Percentiles rank a stretch among this genome's conserved stretches.
Evolutionary conservation across 2,888 invertebrate species (phyloP).

Genomic region (Euclidia mi): DNA sequence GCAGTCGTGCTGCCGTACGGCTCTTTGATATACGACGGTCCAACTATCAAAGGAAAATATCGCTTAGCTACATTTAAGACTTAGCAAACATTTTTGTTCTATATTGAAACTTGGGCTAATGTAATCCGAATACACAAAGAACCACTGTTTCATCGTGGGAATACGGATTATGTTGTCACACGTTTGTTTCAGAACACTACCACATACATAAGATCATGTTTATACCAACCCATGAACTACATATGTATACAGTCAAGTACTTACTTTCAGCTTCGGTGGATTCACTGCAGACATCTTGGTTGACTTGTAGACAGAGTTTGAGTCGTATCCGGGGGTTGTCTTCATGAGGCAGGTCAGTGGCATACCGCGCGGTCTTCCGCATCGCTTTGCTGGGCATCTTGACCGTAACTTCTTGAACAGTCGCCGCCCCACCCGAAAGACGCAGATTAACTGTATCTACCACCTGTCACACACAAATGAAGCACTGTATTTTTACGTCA

Average conservation of each 20-base stretch:
- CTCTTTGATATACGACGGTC: slow-evolving; percentile 94
- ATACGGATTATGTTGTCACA: slow-evolving; percentile 8
- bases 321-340: slow-evolving; percentile 94
- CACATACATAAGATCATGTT: too few species aligned
- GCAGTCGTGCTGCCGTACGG: slow-evolving; percentile 94
- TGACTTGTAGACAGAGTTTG: slow-evolving; percentile 94
- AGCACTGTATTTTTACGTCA: too few species aligned
- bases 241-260: slow-evolving; percentile 72
- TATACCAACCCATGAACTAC: too few species aligned
- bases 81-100: not conserved
- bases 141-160: slow-evolving; percentile 19
- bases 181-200: too few species aligned
- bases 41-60: slow-evolving; percentile 89
- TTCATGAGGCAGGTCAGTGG: slow-evolving; percentile 90
- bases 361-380: slow-evolving; percentile 83
- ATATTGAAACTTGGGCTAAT: not conserved
- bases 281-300: slow-evolving; percentile 95
- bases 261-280: slow-evolving; percentile 96
- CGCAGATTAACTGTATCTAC: slow-evolving; percentile 93
- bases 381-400: slow-evolving; percentile 86
- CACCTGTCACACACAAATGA: slow-evolving; percentile 79
- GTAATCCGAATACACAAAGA: slow-evolving; percentile 16
- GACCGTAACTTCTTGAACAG: slow-evolving; percentile 92
- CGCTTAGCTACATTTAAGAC: not conserved
- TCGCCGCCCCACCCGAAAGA: slow-evolving; percentile 92